phyloP scores from a whole-genome alignment of 2,888 invertebrate genomes.

The Mystacides longicornis region DNA sequence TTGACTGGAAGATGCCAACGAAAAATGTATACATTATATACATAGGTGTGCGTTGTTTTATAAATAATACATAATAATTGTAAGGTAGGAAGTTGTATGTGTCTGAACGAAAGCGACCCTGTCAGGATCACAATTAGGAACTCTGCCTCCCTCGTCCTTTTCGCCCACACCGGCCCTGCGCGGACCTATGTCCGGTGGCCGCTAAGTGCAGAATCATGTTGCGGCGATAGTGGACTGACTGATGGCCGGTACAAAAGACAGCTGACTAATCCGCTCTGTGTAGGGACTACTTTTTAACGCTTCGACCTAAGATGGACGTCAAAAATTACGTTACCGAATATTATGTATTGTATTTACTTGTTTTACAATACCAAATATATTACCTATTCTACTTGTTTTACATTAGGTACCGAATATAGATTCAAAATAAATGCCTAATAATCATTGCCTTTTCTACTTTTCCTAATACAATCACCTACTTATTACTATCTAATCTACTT shows the following conservation, averaged over 20 bases:
- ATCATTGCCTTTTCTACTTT: no score
- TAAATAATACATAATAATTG: no score
- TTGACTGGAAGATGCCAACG: no score
- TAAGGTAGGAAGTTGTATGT: no score
- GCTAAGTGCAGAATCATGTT: constrained; percentile 26
- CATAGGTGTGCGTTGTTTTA: no score
- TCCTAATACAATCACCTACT: no score
- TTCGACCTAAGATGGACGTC: constrained; percentile 6
- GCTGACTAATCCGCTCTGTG: constrained; percentile 19
- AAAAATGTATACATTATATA: no score
- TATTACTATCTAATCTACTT: no score
- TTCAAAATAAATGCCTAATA: no score
- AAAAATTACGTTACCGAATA: background rate
- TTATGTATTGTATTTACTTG: background rate
- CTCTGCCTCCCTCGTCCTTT: constrained; percentile 5
- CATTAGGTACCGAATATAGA: no score
- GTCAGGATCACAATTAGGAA: constrained; percentile 17
- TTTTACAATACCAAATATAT: no score
- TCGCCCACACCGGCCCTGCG: constrained; percentile 2
- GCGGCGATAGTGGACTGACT: constrained; percentile 24
- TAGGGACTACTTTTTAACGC: constrained; percentile 2
- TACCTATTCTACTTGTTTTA: no score
- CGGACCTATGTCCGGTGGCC: constrained; percentile 5
- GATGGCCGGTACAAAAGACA: constrained; percentile 24
- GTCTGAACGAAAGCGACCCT: background rate